Evolutionary conservation across 2,113 vertebrate species (phyloP).

Genomic region (Eulemur macaco): DNA sequence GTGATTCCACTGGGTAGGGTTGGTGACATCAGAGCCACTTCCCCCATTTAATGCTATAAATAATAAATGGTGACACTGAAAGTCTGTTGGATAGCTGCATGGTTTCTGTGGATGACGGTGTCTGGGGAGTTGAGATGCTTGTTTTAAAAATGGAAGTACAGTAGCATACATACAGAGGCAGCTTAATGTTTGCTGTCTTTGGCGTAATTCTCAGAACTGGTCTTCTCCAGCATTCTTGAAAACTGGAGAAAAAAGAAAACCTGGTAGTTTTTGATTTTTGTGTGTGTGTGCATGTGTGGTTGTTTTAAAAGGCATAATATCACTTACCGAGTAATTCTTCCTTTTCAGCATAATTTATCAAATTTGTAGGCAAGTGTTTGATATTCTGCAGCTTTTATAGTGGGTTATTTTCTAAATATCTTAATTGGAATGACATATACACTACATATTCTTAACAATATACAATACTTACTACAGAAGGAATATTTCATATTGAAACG

Average conservation of each 20-base stretch:
- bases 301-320: slow-evolving; percentile 48
- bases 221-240: slow-evolving; percentile 41
- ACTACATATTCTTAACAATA: neutral
- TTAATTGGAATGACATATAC: neutral
- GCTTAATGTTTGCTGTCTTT: slow-evolving; percentile 14
- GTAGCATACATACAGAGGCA: slow-evolving; percentile 43
- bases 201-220: slow-evolving; percentile 12
- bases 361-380: neutral
- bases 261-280: neutral
- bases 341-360: slow-evolving; percentile 42
- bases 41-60: slow-evolving; percentile 56
- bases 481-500: slow-evolving; percentile 5
- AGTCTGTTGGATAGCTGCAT: slow-evolving; percentile 65
- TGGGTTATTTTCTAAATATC: slow-evolving; percentile 46
- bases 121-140: slow-evolving; percentile 55
- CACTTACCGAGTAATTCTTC: slow-evolving; percentile 36
- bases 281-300: neutral
- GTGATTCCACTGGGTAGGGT: slow-evolving; percentile 66
- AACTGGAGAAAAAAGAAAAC: neutral
- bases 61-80: slow-evolving; percentile 69
- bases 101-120: slow-evolving; percentile 65
- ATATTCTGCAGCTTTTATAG: slow-evolving; percentile 3
- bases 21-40: slow-evolving; percentile 70
- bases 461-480: neutral
- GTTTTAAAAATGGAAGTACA: slow-evolving; percentile 64